These are phyloP conservation scores for Cyphomyrus plagiostoma DNA, from an alignment of 2,113 vertebrate genomes.

Conservation along the genomic window DNA sequence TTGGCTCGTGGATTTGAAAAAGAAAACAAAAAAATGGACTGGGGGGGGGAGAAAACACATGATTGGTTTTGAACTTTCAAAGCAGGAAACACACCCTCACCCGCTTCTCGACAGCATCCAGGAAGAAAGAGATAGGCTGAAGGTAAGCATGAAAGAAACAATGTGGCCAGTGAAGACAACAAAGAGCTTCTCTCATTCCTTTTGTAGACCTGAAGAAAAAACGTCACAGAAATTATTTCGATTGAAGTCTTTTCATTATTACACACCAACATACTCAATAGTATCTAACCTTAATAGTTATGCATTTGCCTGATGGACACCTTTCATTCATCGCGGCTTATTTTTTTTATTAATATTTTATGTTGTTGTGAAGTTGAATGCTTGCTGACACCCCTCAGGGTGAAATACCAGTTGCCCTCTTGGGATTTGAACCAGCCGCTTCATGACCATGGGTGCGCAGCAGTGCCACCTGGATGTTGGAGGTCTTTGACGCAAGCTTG, in stretches of 20 bases:
- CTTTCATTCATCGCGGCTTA: background rate
- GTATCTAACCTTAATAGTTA: background rate
- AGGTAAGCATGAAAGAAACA: slow-evolving; percentile 13
- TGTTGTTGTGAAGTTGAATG: background rate
- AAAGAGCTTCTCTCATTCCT: background rate
- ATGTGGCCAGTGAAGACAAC: slow-evolving; percentile 10
- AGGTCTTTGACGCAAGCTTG: background rate
- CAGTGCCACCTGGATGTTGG: background rate
- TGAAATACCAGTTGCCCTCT: background rate
- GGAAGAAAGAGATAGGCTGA: slow-evolving; percentile 10
- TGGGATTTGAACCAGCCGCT: background rate
- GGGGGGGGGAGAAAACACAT: slow-evolving; percentile 1
- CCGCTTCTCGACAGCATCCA: slow-evolving; percentile 28
- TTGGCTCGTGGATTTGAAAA: slow-evolving; percentile 60
- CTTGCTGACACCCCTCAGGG: background rate
- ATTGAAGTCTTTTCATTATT: slow-evolving; percentile 5
- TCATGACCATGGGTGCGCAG: background rate
- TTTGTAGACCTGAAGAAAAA: slow-evolving; percentile 4
- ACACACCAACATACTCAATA: background rate
- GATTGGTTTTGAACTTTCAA: slow-evolving; percentile 53
- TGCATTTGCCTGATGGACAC: background rate
- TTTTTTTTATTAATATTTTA: background rate
- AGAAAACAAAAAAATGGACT: slow-evolving; percentile 36
- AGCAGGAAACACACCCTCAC: slow-evolving; percentile 47
- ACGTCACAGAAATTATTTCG: background rate